A percentile compares a stretch with the other conserved stretches of the same genome.
These are phyloP conservation scores for Mormyrops boulengeri DNA, from an alignment of 2,797 vertebrate genomes.

Conservation along the genomic window DNA sequence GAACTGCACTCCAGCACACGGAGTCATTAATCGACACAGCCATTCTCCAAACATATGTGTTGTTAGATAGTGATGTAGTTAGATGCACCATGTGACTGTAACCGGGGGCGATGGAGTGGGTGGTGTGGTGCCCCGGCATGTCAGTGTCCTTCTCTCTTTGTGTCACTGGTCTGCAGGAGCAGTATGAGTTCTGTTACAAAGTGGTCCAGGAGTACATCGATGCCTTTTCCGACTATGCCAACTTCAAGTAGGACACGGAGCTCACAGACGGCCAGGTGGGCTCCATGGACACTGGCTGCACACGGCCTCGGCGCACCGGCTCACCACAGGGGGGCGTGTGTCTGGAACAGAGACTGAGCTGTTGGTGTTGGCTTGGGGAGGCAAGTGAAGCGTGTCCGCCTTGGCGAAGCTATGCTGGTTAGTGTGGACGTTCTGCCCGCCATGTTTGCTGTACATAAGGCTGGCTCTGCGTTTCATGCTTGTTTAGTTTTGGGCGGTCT, in stretches of 20 bases:
- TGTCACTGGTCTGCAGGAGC: slow-evolving; percentile 66
- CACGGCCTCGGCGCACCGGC: neutral
- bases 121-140: neutral
- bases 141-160: neutral
- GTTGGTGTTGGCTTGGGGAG: neutral
- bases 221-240: slow-evolving; percentile 98
- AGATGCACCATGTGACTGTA: neutral
- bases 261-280: neutral
- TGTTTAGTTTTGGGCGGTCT: neutral
- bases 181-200: slow-evolving; percentile 99
- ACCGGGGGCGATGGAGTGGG: neutral
- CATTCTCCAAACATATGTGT: neutral
- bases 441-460: neutral
- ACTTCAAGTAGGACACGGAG: slow-evolving; percentile 79
- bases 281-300: neutral
- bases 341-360: neutral
- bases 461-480: neutral
- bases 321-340: neutral
- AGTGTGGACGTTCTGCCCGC: neutral
- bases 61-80: neutral
- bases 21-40: neutral
- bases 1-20: neutral
- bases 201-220: slow-evolving; percentile 98
- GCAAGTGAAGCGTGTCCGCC: neutral
- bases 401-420: neutral